Evolutionary conservation across 1,140 invertebrate species (phyloP).

Genomic region (Bemisia tabaci): DNA sequence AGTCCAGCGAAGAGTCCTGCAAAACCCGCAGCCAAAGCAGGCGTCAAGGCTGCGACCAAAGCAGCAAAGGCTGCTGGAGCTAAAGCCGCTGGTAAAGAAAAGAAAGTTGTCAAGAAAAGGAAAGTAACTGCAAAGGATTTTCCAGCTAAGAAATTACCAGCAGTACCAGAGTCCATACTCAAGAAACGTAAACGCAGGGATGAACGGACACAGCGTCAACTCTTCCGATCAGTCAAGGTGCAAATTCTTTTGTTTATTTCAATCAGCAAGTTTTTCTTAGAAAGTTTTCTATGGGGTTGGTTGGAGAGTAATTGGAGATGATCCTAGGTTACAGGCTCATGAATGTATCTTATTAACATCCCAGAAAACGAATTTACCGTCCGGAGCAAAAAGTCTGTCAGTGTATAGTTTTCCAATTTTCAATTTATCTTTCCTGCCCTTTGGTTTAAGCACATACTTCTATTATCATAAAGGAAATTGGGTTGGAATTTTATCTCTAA

Average conservation of each 20-base stretch:
- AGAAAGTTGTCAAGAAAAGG: background rate
- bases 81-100: conserved; percentile 12
- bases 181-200: conserved; percentile 81
- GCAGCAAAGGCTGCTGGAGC: conserved; percentile 8
- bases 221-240: conserved; percentile 20
- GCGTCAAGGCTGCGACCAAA: conserved; percentile 5
- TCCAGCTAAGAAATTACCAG: conserved; percentile 56
- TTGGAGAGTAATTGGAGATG: no score
- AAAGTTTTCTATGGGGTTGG: no score
- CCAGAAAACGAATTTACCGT: no score
- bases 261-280: background rate
- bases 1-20: background rate
- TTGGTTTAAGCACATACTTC: no score
- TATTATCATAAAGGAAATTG: no score
- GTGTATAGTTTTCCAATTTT: no score
- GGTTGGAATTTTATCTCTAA: no score
- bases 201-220: conserved; percentile 36
- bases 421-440: no score
- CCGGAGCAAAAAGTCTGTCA: no score
- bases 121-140: conserved; percentile 7
- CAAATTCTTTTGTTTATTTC: conserved; percentile 16
- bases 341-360: no score
- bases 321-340: no score
- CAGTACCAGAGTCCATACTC: conserved; percentile 88
- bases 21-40: background rate